These are phyloP conservation scores for Merluccius polli DNA, from an alignment of 2,797 vertebrate species.

Conservation along the genomic window DNA sequence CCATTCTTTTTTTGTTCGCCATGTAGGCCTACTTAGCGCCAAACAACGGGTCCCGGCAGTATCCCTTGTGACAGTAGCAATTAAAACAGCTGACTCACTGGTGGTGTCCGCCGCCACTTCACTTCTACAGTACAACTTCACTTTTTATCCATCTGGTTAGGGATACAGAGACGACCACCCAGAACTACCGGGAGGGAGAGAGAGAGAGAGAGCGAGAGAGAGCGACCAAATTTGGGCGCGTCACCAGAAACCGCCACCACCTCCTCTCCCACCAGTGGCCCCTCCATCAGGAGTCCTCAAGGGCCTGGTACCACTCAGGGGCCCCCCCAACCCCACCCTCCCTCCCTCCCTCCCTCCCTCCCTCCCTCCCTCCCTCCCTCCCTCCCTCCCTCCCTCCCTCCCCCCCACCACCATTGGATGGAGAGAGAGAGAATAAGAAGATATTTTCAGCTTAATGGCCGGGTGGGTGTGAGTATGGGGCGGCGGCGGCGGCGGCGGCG, in stretches of 20 bases:
- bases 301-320: constrained; percentile 41
- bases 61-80: not conserved
- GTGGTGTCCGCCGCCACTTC: not conserved
- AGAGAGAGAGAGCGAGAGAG: not conserved
- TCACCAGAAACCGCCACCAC: too few relatives aligned
- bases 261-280: constrained; percentile 43
- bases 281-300: constrained; percentile 68
- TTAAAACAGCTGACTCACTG: constrained; percentile 1
- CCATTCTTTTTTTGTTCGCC: not conserved
- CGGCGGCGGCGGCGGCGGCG: too few relatives aligned
- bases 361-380: too few relatives aligned
- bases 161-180: not conserved
- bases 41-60: not conserved
- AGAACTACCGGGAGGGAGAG: not conserved
- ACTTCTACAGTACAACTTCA: not conserved
- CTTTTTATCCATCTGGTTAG: not conserved
- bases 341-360: too few relatives aligned
- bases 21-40: not conserved
- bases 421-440: not conserved
- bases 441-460: too few relatives aligned
- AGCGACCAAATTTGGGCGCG: too few relatives aligned
- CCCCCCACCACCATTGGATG: too few relatives aligned
- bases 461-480: not conserved
- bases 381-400: too few relatives aligned
- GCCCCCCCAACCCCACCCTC: constrained; percentile 5